Evolutionary conservation across 2,113 vertebrate species (phyloP).

Genomic region (Takifugu flavidus): DNA sequence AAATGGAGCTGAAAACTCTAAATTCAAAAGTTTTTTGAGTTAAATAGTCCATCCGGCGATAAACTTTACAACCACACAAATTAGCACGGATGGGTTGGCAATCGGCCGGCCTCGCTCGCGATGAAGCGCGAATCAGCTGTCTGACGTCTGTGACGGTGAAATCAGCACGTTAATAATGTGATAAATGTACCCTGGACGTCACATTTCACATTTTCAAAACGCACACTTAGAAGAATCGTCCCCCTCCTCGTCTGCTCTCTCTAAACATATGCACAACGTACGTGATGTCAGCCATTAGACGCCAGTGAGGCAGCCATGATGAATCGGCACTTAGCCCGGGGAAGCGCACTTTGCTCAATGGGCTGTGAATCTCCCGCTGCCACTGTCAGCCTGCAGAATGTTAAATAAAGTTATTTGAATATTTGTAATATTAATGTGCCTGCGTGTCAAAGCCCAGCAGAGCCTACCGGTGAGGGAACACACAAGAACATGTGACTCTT

Average conservation of each 20-base stretch:
- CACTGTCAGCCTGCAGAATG: slow-evolving; percentile 69
- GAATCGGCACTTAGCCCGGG: slow-evolving; percentile 72
- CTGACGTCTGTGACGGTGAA: slow-evolving; percentile 27
- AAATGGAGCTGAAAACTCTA: slow-evolving; percentile 14
- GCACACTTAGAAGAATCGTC: slow-evolving; percentile 28
- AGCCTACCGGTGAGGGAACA: slow-evolving; percentile 59
- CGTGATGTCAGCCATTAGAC: slow-evolving; percentile 73
- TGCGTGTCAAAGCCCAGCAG: slow-evolving; percentile 60
- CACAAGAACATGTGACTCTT: slow-evolving; percentile 44
- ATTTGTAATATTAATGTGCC: slow-evolving; percentile 78
- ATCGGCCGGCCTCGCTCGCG: too few relatives aligned
- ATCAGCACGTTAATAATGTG: slow-evolving; percentile 33
- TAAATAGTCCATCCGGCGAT: background rate
- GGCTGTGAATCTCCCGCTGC: slow-evolving; percentile 72
- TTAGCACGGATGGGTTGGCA: too few relatives aligned
- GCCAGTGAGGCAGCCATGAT: slow-evolving; percentile 72
- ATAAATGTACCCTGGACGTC: slow-evolving; percentile 35
- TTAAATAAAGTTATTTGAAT: slow-evolving; percentile 83
- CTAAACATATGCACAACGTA: too few relatives aligned
- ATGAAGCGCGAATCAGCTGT: background rate
- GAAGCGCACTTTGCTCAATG: slow-evolving; percentile 71
- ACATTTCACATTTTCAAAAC: slow-evolving; percentile 47
- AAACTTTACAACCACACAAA: slow-evolving; percentile 19
- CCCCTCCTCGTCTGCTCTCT: too few relatives aligned
- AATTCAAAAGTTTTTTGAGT: slow-evolving; percentile 8